Evolutionary conservation across 2,797 vertebrate genomes (phyloP).

Genomic region (Oreonectes daqikongensis): DNA sequence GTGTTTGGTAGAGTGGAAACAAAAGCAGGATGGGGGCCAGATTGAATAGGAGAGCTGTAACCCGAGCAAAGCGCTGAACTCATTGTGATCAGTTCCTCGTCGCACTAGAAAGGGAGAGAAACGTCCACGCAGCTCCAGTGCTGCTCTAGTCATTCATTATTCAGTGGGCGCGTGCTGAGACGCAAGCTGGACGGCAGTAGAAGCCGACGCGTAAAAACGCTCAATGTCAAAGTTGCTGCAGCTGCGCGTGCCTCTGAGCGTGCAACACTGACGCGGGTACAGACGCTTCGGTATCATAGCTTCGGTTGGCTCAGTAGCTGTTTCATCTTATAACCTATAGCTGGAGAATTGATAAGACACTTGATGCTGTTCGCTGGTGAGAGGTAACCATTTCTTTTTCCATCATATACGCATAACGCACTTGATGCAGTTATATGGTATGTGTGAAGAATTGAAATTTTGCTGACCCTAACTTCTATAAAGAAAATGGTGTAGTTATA

Average conservation of each 20-base stretch:
- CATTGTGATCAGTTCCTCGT: slow-evolving; percentile 68
- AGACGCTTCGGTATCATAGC: slow-evolving; percentile 9
- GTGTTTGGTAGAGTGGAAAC: slow-evolving; percentile 47
- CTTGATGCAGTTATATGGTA: background rate
- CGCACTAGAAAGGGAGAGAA: slow-evolving; percentile 78
- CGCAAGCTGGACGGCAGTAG: slow-evolving; percentile 17
- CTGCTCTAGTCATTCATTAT: slow-evolving; percentile 80
- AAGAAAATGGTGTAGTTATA: background rate
- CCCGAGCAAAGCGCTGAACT: slow-evolving; percentile 68
- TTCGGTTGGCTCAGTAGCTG: slow-evolving; percentile 3
- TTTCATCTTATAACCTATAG: slow-evolving; percentile 19
- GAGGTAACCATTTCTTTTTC: slow-evolving; percentile 43
- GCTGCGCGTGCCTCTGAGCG: slow-evolving; percentile 28
- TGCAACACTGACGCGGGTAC: slow-evolving; percentile 25
- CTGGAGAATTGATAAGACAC: slow-evolving; percentile 22
- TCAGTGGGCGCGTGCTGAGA: slow-evolving; percentile 70
- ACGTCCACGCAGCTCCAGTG: slow-evolving; percentile 68
- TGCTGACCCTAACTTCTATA: background rate
- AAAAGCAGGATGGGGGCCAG: slow-evolving; percentile 62
- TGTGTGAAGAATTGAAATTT: background rate
- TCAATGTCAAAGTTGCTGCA: slow-evolving; percentile 71
- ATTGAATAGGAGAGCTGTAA: slow-evolving; percentile 74
- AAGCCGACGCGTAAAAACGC: slow-evolving; percentile 67
- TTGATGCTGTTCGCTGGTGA: slow-evolving; percentile 44
- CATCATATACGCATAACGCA: background rate